Conservation (phyloP, 2,888 invertebrate genomes). For the Taphrorychus bicolor region DNA sequence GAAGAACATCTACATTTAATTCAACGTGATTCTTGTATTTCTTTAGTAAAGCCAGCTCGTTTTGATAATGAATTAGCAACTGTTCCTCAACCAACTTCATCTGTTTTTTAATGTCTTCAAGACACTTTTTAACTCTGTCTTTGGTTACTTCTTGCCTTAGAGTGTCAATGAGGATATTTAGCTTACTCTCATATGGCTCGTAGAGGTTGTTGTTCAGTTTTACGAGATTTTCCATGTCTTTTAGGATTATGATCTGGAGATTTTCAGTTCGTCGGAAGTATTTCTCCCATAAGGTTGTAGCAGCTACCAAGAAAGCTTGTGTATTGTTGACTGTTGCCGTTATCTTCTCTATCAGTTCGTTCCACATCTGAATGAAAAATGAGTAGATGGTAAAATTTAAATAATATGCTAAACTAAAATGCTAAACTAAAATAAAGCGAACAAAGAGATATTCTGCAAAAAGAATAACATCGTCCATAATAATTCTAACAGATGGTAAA, state of each 20-base stretch:
- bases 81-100: slow-evolving; percentile 44
- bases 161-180: slow-evolving; percentile 48
- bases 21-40: slow-evolving; percentile 45
- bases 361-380: slow-evolving; percentile 45
- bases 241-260: slow-evolving; percentile 43
- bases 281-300: slow-evolving; percentile 48
- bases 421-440: no score
- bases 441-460: no score
- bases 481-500: neutral
- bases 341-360: slow-evolving; percentile 42
- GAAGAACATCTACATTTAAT: slow-evolving; percentile 46
- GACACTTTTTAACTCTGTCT: slow-evolving; percentile 42
- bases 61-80: slow-evolving; percentile 41
- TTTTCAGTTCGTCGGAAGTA: slow-evolving; percentile 49
- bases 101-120: slow-evolving; percentile 40
- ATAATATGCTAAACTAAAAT: no score
- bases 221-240: slow-evolving; percentile 47
- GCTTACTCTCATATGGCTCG: slow-evolving; percentile 43
- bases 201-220: slow-evolving; percentile 3
- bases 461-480: neutral
- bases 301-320: slow-evolving; percentile 45
- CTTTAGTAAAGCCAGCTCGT: slow-evolving; percentile 44
- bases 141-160: slow-evolving; percentile 48
- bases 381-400: neutral
- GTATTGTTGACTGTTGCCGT: slow-evolving; percentile 43